phyloP scores from a whole-genome alignment of 2,888 invertebrate genomes.

The Mystacides longicornis region DNA sequence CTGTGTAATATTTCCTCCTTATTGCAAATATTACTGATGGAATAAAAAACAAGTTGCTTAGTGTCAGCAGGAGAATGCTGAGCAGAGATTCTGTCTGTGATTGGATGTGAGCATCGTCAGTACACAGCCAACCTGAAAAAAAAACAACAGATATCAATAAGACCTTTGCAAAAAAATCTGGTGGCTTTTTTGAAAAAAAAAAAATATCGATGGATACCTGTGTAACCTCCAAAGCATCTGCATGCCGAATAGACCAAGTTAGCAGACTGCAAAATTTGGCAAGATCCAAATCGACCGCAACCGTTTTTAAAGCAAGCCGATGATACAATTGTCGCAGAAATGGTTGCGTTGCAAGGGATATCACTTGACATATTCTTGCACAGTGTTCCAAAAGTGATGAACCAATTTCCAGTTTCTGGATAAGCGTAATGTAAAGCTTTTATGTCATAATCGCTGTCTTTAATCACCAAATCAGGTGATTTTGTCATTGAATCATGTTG shows the following conservation, averaged over 20 bases:
- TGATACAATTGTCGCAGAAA: background rate
- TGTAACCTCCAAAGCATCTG: background rate
- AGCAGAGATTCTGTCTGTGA: slow-evolving; percentile 57
- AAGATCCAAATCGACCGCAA: slow-evolving; percentile 5
- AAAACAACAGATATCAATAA: background rate
- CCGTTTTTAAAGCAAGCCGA: background rate
- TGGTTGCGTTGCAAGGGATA: background rate
- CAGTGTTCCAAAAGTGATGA: background rate
- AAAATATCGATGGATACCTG: too few relatives aligned
- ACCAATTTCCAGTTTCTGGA: slow-evolving; percentile 8
- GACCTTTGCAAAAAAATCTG: too few relatives aligned
- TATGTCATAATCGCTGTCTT: background rate
- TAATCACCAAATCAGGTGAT: background rate
- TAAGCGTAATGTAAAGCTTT: slow-evolving; percentile 5
- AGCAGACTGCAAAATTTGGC: slow-evolving; percentile 1
- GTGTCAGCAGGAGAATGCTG: slow-evolving; percentile 64
- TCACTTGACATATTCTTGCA: background rate
- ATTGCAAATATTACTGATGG: slow-evolving; percentile 69
- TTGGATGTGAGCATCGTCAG: slow-evolving; percentile 67
- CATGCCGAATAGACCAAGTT: background rate
- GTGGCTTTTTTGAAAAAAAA: too few relatives aligned
- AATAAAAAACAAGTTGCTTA: slow-evolving; percentile 76
- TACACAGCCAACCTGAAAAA: slow-evolving; percentile 74
- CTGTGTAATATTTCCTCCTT: slow-evolving; percentile 67
- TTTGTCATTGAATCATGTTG: background rate